Evolutionary conservation across 2,797 vertebrate genomes (phyloP).

Genomic region (Octomys mimax): DNA sequence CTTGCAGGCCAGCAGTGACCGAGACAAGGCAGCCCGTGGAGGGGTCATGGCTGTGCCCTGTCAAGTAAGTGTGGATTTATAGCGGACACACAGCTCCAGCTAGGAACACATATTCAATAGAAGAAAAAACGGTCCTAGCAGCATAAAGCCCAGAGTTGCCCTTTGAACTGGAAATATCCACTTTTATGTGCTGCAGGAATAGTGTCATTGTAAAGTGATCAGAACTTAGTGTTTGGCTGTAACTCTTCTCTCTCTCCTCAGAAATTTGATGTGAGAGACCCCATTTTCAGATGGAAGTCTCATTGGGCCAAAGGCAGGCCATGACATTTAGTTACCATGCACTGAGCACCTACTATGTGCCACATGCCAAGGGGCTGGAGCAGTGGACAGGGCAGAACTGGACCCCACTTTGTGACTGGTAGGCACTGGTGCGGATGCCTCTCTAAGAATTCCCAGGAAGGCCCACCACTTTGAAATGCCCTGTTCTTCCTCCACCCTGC

Average conservation of each 20-base stretch:
- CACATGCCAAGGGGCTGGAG: rapidly evolving
- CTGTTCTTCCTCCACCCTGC: neutral
- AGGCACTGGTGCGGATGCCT: neutral
- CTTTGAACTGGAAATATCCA: neutral
- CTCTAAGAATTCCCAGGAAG: neutral
- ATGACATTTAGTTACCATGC: neutral
- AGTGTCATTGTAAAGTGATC: neutral
- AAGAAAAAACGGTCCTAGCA: neutral
- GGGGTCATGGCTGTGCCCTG: neutral
- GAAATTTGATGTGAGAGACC: neutral
- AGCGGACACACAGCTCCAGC: neutral
- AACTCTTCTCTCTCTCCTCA: neutral
- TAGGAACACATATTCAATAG: neutral
- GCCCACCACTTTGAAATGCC: rapidly evolving
- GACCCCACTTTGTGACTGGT: neutral
- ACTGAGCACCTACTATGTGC: neutral
- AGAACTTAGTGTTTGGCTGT: neutral
- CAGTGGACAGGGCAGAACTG: neutral
- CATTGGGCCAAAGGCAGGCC: neutral
- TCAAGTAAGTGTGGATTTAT: neutral
- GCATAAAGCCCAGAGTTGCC: neutral
- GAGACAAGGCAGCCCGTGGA: neutral
- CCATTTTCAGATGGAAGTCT: neutral
- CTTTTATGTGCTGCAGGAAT: neutral
- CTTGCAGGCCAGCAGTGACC: neutral